These are phyloP conservation scores for Diglossa brunneiventris DNA, from an alignment of 2,113 vertebrate species.

Conservation along the genomic window DNA sequence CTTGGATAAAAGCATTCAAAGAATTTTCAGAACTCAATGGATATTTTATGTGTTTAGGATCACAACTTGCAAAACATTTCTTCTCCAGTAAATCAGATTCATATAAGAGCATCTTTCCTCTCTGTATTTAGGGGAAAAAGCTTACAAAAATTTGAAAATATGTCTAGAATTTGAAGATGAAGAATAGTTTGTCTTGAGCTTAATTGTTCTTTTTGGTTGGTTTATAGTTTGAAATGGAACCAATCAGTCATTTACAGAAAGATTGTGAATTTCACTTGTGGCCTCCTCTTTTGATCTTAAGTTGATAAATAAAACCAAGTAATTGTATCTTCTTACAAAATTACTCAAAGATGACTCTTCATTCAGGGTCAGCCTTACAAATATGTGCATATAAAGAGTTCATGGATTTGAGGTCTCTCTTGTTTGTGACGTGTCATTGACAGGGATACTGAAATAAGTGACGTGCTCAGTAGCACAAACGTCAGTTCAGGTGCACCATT, in stretches of 20 bases:
- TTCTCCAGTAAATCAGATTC: neutral
- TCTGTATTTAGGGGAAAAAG: neutral
- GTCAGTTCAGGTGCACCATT: neutral
- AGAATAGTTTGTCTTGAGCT: neutral
- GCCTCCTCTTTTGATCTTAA: neutral
- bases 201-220: neutral
- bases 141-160: neutral
- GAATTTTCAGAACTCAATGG: neutral
- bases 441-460: neutral
- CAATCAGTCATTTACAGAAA: neutral
- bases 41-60: neutral
- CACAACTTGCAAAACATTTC: neutral
- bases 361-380: neutral
- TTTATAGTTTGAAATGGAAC: neutral
- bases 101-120: neutral
- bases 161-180: neutral
- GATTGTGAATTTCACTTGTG: neutral
- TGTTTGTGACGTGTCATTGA: neutral
- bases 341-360: neutral
- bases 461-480: rapidly evolving
- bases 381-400: neutral
- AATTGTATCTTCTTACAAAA: neutral
- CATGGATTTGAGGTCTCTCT: neutral
- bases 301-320: neutral
- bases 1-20: neutral